Percentiles rank a stretch among this genome's conserved stretches.
Evolutionary conservation across 1,140 invertebrate genomes (phyloP).

Genomic region (Drosophila varians): DNA sequence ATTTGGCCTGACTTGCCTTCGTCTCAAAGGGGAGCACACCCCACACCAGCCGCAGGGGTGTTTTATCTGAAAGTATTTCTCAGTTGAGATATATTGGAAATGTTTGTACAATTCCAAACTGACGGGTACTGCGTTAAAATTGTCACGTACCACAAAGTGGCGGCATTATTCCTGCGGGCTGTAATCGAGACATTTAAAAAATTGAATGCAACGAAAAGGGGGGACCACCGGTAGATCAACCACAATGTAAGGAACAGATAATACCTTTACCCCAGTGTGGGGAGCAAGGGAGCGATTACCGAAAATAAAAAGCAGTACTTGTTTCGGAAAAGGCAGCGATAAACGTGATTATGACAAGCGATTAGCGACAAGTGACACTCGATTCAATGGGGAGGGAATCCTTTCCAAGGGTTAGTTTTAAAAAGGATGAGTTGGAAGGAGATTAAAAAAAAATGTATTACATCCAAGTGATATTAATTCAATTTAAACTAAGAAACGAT

Average conservation of each 20-base stretch:
- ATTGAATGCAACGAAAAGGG: slow-evolving; percentile 35
- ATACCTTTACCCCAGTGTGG: slow-evolving; percentile 35
- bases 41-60: no score
- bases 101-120: slow-evolving; percentile 22
- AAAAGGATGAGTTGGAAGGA: slow-evolving; percentile 5
- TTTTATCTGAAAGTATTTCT: slow-evolving; percentile 29
- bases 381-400: slow-evolving; percentile 30
- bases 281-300: slow-evolving; percentile 27
- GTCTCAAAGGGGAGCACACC: slow-evolving; percentile 2
- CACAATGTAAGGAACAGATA: slow-evolving; percentile 52
- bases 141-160: slow-evolving; percentile 69
- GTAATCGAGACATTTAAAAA: slow-evolving; percentile 28
- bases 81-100: slow-evolving; percentile 22
- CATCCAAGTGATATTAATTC: no score
- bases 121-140: slow-evolving; percentile 59
- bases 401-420: not conserved
- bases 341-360: slow-evolving; percentile 76
- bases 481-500: no score
- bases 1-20: slow-evolving; percentile 66
- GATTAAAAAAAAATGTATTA: no score
- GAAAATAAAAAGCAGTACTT: slow-evolving; percentile 37
- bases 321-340: slow-evolving; percentile 59
- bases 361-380: slow-evolving; percentile 80
- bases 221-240: slow-evolving; percentile 39
- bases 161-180: slow-evolving; percentile 50